phyloP scores from a whole-genome alignment of 2,888 invertebrate species.

The Pristionchus japonicus region DNA sequence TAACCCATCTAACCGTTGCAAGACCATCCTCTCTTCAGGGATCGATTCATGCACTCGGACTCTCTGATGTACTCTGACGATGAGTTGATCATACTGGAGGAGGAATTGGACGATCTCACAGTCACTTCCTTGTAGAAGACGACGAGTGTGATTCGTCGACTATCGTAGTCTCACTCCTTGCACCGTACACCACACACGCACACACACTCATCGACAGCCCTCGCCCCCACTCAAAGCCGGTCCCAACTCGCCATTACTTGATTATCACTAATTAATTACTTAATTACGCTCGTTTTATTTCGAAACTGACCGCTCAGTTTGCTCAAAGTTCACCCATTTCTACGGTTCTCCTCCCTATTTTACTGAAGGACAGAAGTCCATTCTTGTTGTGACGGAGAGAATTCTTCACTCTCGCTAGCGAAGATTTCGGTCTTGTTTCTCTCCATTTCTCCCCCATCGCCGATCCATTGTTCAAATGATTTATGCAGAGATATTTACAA shows the following conservation, averaged over 20 bases:
- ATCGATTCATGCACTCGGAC: slow-evolving; percentile 42
- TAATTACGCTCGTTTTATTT: slow-evolving; percentile 17
- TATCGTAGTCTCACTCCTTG: neutral
- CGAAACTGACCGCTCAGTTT: neutral
- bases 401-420: slow-evolving; percentile 35
- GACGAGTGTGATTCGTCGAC: neutral
- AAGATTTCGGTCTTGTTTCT: slow-evolving; percentile 29
- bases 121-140: slow-evolving; percentile 41
- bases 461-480: neutral
- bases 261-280: slow-evolving; percentile 33
- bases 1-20: neutral
- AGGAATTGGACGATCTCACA: slow-evolving; percentile 59
- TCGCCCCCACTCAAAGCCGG: neutral
- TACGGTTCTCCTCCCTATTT: neutral
- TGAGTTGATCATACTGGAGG: slow-evolving; percentile 64
- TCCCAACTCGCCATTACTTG: slow-evolving; percentile 27
- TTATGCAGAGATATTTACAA: neutral
- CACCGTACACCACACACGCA: neutral
- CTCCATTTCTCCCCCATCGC: neutral
- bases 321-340: neutral
- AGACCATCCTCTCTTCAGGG: slow-evolving; percentile 10
- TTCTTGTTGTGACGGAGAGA: slow-evolving; percentile 19
- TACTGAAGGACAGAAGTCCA: neutral
- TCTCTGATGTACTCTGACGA: slow-evolving; percentile 60
- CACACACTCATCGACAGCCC: neutral